phyloP scores from a whole-genome alignment of 2,888 invertebrate species.

The Crematogaster levior region DNA sequence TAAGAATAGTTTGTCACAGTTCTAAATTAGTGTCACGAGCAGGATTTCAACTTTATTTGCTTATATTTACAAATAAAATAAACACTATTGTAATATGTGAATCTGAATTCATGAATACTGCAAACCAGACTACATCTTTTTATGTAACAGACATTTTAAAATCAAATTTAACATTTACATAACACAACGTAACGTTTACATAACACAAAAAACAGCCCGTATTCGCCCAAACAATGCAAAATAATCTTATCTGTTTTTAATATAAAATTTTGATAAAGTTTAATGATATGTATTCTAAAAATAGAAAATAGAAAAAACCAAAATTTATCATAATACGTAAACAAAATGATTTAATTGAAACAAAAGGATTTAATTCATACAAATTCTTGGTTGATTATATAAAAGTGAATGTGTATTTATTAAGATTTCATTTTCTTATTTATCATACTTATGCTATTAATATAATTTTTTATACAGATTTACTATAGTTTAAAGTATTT shows the following conservation, averaged over 20 bases:
- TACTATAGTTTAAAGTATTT: constrained; percentile 9
- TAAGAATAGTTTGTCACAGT: background rate
- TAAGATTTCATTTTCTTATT: constrained; percentile 11
- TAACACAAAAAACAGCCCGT: constrained; percentile 27
- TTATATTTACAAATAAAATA: constrained; percentile 35
- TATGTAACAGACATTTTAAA: constrained; percentile 13
- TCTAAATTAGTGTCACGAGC: constrained; percentile 3
- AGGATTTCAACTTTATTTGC: background rate
- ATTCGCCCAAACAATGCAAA: constrained; percentile 32
- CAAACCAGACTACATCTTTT: constrained; percentile 17
- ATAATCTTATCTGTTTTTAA: background rate
- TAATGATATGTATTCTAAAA: constrained; percentile 10
- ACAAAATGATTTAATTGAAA: constrained; percentile 20
- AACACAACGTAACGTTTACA: constrained; percentile 7
- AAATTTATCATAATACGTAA: constrained; percentile 5
- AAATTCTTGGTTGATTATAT: background rate
- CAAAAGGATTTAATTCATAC: background rate
- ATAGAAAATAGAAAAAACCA: constrained; percentile 23
- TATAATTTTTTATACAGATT: constrained; percentile 8
- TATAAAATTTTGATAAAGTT: background rate
- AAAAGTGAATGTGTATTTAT: constrained; percentile 19
- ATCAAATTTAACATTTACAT: constrained; percentile 39
- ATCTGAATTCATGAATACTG: constrained; percentile 43
- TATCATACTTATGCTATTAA: background rate
- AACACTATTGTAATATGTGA: constrained; percentile 2